Evolutionary conservation across 2,113 vertebrate genomes (phyloP).

Genomic region (Gambusia affinis): DNA sequence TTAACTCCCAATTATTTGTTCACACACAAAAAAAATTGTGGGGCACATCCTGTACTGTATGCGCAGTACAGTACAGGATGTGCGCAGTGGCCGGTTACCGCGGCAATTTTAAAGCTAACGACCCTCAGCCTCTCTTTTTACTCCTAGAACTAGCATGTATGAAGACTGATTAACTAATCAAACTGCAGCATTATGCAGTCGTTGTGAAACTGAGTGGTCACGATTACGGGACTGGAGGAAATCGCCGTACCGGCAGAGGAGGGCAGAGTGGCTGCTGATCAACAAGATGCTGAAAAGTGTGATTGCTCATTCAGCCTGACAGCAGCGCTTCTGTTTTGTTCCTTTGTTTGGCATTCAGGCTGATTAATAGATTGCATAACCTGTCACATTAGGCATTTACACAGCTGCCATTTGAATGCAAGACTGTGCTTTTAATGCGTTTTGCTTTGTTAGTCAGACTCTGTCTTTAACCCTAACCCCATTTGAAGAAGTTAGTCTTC

Average conservation of each 20-base stretch:
- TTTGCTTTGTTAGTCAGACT: slow-evolving; percentile 25
- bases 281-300: slow-evolving; percentile 18
- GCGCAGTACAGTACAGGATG: too few relatives aligned
- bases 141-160: slow-evolving; percentile 19
- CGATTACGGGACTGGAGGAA: background rate
- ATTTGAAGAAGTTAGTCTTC: slow-evolving; percentile 21
- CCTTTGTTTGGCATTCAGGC: background rate
- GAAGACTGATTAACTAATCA: slow-evolving; percentile 4
- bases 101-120: background rate
- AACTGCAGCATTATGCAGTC: background rate
- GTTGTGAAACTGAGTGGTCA: background rate
- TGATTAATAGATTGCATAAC: background rate
- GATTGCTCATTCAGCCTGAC: slow-evolving; percentile 1
- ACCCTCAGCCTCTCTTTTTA: background rate
- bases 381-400: background rate
- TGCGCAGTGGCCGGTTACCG: too few relatives aligned
- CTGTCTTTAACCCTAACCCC: background rate
- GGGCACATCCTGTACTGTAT: too few relatives aligned
- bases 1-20: too few relatives aligned
- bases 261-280: slow-evolving; percentile 39
- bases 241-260: slow-evolving; percentile 4
- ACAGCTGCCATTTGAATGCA: slow-evolving; percentile 16
- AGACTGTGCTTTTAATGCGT: slow-evolving; percentile 8
- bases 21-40: too few relatives aligned
- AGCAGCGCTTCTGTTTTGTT: background rate